A percentile compares a stretch with the other conserved stretches of the same genome.
phyloP scores from a whole-genome alignment of 2,888 invertebrate species.

The Crioceris asparagi region DNA sequence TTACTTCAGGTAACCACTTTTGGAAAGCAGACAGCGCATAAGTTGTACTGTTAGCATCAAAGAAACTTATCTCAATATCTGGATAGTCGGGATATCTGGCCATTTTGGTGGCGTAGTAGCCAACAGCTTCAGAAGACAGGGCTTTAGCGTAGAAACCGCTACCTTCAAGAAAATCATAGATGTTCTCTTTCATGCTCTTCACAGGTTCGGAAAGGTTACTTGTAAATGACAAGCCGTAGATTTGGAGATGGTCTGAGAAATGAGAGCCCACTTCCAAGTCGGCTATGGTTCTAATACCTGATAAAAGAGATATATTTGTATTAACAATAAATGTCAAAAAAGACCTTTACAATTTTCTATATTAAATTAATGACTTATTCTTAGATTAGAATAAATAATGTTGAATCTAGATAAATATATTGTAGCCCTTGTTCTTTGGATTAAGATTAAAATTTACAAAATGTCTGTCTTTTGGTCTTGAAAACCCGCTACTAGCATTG shows the following conservation, averaged over 20 bases:
- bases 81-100: conserved; percentile 9
- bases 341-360: too few relatives aligned
- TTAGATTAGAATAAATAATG: too few relatives aligned
- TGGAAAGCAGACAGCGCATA: conserved; percentile 4
- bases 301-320: too few relatives aligned
- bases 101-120: conserved; percentile 11
- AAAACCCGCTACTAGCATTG: too few relatives aligned
- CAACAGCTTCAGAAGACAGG: conserved; percentile 9
- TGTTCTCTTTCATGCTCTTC: conserved; percentile 33
- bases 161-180: conserved; percentile 37
- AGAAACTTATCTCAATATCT: conserved; percentile 14
- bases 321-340: too few relatives aligned
- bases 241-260: conserved; percentile 64
- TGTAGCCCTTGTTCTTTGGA: too few relatives aligned
- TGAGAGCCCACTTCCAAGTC: conserved; percentile 61
- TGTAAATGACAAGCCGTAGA: conserved; percentile 57
- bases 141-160: conserved; percentile 10
- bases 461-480: too few relatives aligned
- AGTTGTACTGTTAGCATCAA: conserved; percentile 7
- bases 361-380: too few relatives aligned
- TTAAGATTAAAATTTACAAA: too few relatives aligned
- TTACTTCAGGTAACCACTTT: conserved; percentile 8
- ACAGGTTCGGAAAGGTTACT: conserved; percentile 45
- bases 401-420: too few relatives aligned
- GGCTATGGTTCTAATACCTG: conserved; percentile 45